These are phyloP conservation scores for Euglossa dilemma DNA, from an alignment of 1,140 invertebrate species.

Conservation along the genomic window DNA sequence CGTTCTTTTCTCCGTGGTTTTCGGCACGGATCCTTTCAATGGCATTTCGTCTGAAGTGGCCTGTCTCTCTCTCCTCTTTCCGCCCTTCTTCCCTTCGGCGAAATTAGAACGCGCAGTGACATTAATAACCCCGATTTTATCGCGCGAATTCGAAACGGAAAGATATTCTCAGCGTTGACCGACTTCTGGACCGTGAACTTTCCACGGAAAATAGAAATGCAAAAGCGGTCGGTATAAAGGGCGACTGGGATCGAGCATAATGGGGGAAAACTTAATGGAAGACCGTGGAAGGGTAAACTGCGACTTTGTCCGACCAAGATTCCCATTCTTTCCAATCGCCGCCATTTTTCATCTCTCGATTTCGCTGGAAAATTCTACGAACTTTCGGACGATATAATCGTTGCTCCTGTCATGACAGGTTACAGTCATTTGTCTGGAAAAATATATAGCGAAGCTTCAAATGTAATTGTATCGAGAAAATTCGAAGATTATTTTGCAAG, in stretches of 20 bases:
- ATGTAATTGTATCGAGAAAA: too few relatives aligned
- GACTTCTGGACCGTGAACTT: conserved; percentile 53
- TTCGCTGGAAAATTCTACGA: too few relatives aligned
- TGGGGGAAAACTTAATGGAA: not conserved
- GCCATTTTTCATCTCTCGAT: too few relatives aligned
- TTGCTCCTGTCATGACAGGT: too few relatives aligned
- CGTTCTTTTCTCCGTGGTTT: not conserved
- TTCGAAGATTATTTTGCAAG: too few relatives aligned
- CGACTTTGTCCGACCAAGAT: not conserved
- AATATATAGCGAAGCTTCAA: too few relatives aligned
- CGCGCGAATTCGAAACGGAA: conserved; percentile 55
- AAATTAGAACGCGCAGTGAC: conserved; percentile 58
- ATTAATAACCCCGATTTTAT: conserved; percentile 65
- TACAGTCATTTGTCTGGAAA: too few relatives aligned
- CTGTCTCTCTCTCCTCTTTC: not conserved
- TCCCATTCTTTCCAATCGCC: too few relatives aligned
- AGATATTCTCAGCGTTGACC: conserved; percentile 59
- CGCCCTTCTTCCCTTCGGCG: not conserved
- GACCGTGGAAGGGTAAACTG: not conserved
- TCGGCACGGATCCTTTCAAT: not conserved
- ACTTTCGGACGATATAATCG: too few relatives aligned
- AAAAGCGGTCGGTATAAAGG: not conserved
- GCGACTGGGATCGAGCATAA: not conserved
- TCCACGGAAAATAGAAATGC: conserved; percentile 18
- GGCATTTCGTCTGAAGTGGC: conserved; percentile 1